Conservation (phyloP, 2,113 vertebrate species). For the Tauraco erythrolophus region DNA sequence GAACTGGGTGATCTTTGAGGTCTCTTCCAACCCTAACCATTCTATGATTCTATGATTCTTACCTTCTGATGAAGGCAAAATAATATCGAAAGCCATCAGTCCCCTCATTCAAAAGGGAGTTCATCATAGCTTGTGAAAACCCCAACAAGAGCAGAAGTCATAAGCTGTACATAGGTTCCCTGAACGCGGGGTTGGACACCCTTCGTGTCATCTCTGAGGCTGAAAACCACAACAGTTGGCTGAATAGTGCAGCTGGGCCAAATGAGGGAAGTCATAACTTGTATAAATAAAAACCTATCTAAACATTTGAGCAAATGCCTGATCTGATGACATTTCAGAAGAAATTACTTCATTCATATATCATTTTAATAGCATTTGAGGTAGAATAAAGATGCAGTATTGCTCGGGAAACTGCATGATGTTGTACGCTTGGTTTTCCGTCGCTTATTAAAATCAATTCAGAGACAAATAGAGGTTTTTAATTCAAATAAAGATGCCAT, state of each 20-base stretch:
- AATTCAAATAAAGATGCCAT: conserved; percentile 3
- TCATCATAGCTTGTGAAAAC: background rate
- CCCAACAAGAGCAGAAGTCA: background rate
- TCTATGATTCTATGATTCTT: too few relatives aligned
- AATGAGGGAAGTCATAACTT: background rate
- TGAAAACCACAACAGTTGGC: background rate
- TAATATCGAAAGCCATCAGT: background rate
- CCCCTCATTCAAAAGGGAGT: background rate
- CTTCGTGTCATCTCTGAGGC: background rate
- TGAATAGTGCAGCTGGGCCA: background rate
- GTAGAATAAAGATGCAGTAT: conserved; percentile 1
- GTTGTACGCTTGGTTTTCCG: background rate
- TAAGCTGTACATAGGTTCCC: fast-evolving
- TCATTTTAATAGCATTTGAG: background rate
- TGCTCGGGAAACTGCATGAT: background rate
- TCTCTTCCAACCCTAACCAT: too few relatives aligned
- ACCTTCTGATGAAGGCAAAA: background rate
- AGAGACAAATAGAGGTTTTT: background rate
- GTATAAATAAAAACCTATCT: background rate
- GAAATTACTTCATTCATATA: background rate
- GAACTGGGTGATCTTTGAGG: too few relatives aligned
- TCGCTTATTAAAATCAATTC: conserved; percentile 33
- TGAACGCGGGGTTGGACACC: background rate
- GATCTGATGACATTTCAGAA: conserved; percentile 14
- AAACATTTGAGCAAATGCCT: background rate